Percentiles rank a stretch among this genome's conserved stretches.
These are phyloP conservation scores for Koerneria pararmatus DNA, from an alignment of 2,888 invertebrate genomes.

Conservation along the genomic window DNA sequence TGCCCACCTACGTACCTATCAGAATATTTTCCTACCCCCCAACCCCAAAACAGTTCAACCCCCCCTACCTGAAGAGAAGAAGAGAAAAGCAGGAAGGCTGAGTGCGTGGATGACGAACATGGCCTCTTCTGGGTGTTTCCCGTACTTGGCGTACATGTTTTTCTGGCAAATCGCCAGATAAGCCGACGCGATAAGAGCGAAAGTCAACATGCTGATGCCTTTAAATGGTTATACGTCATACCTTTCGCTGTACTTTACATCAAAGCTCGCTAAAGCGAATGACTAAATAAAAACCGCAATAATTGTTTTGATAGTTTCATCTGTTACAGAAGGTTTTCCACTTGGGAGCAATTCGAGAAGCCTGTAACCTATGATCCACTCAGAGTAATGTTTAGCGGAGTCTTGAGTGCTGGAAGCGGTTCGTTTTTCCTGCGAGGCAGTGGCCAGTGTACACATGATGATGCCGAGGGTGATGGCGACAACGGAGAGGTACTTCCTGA, in stretches of 20 bases:
- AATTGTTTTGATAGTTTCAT: not conserved
- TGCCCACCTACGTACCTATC: too few relatives aligned
- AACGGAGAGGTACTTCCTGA: constrained; percentile 83
- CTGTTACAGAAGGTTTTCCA: too few relatives aligned
- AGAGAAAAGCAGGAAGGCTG: constrained; percentile 81
- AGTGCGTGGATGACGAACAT: constrained; percentile 72
- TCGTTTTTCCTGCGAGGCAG: constrained; percentile 24
- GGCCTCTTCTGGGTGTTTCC: constrained; percentile 78
- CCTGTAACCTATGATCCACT: too few relatives aligned
- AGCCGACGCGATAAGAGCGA: constrained; percentile 85
- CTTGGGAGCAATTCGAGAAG: too few relatives aligned
- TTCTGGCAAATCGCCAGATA: constrained; percentile 67
- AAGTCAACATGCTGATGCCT: constrained; percentile 69
- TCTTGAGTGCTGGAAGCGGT: not conserved
- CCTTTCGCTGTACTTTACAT: constrained; percentile 8
- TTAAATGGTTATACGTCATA: constrained; percentile 4
- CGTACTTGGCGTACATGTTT: constrained; percentile 66
- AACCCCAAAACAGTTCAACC: too few relatives aligned
- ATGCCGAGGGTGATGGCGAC: constrained; percentile 90
- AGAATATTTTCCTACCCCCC: too few relatives aligned
- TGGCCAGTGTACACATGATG: constrained; percentile 79
- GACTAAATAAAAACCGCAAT: not conserved
- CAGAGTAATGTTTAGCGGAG: not conserved
- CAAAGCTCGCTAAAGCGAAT: not conserved
- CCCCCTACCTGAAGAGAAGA: constrained; percentile 75